Percentiles rank a stretch among this genome's conserved stretches.
These are phyloP conservation scores for Sciurus carolinensis DNA, from an alignment of 2,797 vertebrate species.

Conservation along the genomic window DNA sequence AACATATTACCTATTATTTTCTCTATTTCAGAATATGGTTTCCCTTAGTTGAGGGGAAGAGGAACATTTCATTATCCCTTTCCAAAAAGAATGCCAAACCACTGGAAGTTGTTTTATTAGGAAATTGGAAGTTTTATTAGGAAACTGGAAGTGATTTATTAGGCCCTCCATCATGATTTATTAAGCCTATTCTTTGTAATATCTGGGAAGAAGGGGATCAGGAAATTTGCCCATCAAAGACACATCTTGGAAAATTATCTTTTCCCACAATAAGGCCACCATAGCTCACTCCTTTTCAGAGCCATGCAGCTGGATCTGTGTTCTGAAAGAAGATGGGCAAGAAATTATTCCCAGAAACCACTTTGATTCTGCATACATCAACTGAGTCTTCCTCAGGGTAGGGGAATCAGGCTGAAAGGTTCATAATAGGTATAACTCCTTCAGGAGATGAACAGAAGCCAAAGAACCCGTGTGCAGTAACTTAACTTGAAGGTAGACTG, in stretches of 20 bases:
- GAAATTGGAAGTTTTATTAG: too few relatives aligned
- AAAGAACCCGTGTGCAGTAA: not conserved
- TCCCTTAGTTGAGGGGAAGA: not conserved
- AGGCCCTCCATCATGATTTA: not conserved
- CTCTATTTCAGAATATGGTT: slow-evolving; percentile 20
- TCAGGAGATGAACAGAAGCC: slow-evolving; percentile 34
- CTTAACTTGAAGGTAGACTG: slow-evolving; percentile 17
- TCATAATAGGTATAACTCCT: slow-evolving; percentile 18
- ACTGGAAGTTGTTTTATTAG: not conserved
- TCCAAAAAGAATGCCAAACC: slow-evolving; percentile 32
- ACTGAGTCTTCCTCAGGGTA: not conserved
- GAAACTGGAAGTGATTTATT: not conserved
- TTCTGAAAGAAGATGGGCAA: not conserved
- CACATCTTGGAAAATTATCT: not conserved
- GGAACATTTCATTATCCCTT: not conserved
- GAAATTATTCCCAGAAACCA: not conserved
- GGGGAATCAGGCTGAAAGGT: not conserved
- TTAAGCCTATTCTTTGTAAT: not conserved
- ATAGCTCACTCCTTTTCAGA: not conserved
- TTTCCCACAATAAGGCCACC: not conserved
- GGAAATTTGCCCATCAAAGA: not conserved
- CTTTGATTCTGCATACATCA: slow-evolving; percentile 23
- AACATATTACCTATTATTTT: not conserved
- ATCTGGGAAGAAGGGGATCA: not conserved
- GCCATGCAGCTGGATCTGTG: not conserved